Conservation (phyloP, 2,888 invertebrate species). For the Syrphus vitripennis region DNA sequence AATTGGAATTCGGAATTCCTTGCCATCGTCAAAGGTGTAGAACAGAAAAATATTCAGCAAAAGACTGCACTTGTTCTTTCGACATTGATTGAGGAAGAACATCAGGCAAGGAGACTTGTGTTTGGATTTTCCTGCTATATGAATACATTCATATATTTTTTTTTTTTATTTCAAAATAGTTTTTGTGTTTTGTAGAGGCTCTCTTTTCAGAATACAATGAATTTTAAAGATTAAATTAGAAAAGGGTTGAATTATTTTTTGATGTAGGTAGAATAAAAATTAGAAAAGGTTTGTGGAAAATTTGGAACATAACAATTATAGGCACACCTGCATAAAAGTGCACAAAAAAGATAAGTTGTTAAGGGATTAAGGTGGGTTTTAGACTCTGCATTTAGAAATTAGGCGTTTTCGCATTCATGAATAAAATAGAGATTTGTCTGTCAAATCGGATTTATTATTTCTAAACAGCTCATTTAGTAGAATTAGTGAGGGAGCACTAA, state of each 20-base stretch:
- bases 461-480: too few relatives aligned
- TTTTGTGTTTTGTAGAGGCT: slow-evolving; percentile 12
- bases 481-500: too few relatives aligned
- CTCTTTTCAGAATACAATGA: slow-evolving; percentile 12
- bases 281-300: not conserved
- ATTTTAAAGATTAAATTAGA: not conserved
- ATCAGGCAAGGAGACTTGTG: not conserved
- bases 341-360: too few relatives aligned
- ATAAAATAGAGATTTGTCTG: too few relatives aligned
- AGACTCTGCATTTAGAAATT: too few relatives aligned
- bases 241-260: not conserved
- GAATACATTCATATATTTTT: not conserved
- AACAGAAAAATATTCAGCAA: slow-evolving; percentile 29
- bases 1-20: slow-evolving; percentile 59
- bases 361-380: too few relatives aligned
- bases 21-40: slow-evolving; percentile 50
- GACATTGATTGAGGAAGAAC: slow-evolving; percentile 53
- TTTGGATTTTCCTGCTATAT: not conserved
- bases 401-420: too few relatives aligned
- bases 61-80: slow-evolving; percentile 60
- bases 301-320: not conserved
- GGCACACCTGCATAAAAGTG: too few relatives aligned
- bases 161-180: slow-evolving; percentile 5
- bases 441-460: too few relatives aligned
- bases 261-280: not conserved